Base-by-base conservation (phyloP, 2,113 vertebrate genomes). In the Orycteropus afer region DNA sequence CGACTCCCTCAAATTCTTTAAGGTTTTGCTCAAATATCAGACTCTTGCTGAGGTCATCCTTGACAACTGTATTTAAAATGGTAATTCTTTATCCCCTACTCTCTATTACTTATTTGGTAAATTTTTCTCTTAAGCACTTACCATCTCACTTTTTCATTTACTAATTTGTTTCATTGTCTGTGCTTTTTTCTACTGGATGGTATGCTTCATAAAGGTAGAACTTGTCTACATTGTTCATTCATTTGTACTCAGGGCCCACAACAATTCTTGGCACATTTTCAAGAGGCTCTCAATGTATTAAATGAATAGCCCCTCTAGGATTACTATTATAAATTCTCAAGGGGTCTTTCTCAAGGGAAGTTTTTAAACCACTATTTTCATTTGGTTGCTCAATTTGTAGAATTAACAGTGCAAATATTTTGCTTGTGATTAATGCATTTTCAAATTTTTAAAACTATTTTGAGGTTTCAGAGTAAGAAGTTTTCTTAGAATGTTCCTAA, bases 401-500 rank as follows among this genome's bases (percentile, higher is more conserved):
- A 80, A 65, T 29, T 49, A 59, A 93, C 3, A 86, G 53, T 32
- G 25, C 76, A 45, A 90, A 84, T 34, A 76, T 45, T 63, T 37
- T 90, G 1, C 42, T 84, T 83, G 8, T 59, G 20, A 71, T 74
- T 22, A 82, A 27, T 42, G 7, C 63, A 81, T 25, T 89, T 69
- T 81, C 47, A 95, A 85, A 74, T 2, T 82, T 76, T 78, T 89
- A 7, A 89, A 81, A 81, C 5, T 57, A 63, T 67, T 93, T 71
- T 76, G 40, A 85, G 20, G 29, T 89, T 42, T 78, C 20, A 91
- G 18, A 55, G 57, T 5, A 78, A 40, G 20, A 78, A 40, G 20
- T 82, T 91, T 85, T 73, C 86, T 88, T 73, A 86, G 1, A 49
- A 12, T 29, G 9, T 45, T 74, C 13, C 20, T 51, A 18, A 85